These are phyloP conservation scores for Syngnathus scovelli DNA, from an alignment of 2,113 vertebrate genomes.

Conservation along the genomic window DNA sequence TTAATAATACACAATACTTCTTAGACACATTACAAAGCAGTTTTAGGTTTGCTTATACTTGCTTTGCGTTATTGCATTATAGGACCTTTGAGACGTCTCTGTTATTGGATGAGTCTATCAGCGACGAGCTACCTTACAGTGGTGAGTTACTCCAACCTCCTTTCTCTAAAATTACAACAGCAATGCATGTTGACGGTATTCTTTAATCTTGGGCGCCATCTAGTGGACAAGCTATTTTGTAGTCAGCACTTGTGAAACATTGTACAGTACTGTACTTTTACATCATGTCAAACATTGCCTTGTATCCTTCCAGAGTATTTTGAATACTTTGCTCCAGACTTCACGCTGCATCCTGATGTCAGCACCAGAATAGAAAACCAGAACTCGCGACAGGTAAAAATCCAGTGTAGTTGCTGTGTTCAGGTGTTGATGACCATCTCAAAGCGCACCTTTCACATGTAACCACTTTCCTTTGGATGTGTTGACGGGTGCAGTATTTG, in stretches of 20 bases:
- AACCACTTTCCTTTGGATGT: neutral
- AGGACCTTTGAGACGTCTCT: slow-evolving; percentile 96
- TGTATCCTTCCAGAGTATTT: slow-evolving; percentile 83
- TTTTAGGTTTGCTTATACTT: too few relatives aligned
- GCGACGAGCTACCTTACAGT: slow-evolving; percentile 93
- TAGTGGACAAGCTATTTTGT: neutral
- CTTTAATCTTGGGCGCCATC: neutral
- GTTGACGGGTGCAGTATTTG: slow-evolving; percentile 75
- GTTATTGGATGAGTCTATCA: slow-evolving; percentile 91
- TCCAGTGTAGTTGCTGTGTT: neutral
- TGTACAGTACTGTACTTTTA: neutral
- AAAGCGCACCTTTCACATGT: neutral
- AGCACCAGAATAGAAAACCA: slow-evolving; percentile 98
- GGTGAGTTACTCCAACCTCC: slow-evolving; percentile 70
- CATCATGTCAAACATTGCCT: neutral
- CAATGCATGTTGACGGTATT: neutral
- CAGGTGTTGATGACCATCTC: neutral
- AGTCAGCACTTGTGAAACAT: neutral
- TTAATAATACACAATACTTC: neutral
- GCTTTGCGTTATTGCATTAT: neutral
- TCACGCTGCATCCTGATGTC: slow-evolving; percentile 96
- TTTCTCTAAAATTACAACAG: neutral
- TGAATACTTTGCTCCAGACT: slow-evolving; percentile 97
- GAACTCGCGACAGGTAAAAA: slow-evolving; percentile 89
- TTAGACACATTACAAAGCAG: neutral